Percentiles rank a stretch among this genome's conserved stretches.
Evolutionary conservation across 2,888 invertebrate genomes (phyloP).

Genomic region (Unio pictorum): DNA sequence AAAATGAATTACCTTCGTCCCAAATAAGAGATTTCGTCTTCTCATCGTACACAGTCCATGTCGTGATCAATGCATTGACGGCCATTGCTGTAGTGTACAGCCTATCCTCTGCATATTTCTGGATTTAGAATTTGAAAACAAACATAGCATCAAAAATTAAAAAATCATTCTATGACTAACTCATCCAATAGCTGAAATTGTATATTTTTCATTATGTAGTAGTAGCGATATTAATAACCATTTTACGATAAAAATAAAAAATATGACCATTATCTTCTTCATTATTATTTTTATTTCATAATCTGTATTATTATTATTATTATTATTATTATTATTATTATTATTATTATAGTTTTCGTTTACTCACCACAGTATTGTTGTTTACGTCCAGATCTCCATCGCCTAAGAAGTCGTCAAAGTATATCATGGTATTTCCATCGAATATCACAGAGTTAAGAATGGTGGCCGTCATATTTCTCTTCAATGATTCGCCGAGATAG

Average conservation of each 20-base stretch:
- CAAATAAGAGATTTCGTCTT: constrained; percentile 35
- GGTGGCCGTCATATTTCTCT: constrained; percentile 4
- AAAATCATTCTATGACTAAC: no score
- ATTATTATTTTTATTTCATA: no score
- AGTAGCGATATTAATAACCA: no score
- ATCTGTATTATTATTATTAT: no score
- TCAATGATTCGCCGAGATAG: not conserved
- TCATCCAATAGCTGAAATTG: no score
- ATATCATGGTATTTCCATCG: constrained; percentile 12
- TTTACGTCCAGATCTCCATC: constrained; percentile 23
- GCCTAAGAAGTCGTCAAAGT: constrained; percentile 44
- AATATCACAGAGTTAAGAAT: constrained; percentile 19
- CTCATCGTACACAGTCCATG: constrained; percentile 54
- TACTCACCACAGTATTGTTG: constrained; percentile 23
- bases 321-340: no score
- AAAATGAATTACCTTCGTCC: constrained; percentile 32
- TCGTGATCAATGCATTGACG: constrained; percentile 52
- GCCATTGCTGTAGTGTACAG: constrained; percentile 62
- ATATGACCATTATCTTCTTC: no score
- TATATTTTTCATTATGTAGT: no score
- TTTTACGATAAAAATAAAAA: no score
- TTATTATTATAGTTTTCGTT: no score
- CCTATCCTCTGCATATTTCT: constrained; percentile 58
- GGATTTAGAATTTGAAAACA: not conserved
- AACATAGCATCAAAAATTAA: not conserved